phyloP scores from a whole-genome alignment of 2,113 vertebrate genomes.

The Noctilio leporinus region DNA sequence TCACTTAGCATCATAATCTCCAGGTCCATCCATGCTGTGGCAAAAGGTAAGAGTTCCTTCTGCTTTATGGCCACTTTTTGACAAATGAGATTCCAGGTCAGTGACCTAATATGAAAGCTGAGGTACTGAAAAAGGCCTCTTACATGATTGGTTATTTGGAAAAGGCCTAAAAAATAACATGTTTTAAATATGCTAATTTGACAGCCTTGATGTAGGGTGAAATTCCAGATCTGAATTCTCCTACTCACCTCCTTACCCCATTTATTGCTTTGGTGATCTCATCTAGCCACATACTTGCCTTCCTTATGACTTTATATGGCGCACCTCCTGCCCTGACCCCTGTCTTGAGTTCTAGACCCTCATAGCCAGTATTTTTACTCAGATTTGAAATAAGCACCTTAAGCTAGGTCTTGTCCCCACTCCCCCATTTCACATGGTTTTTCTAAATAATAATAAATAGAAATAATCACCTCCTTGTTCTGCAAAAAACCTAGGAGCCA shows the following conservation, averaged over 20 bases:
- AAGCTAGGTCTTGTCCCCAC: not conserved
- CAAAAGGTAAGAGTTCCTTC: no score
- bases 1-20: no score
- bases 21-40: no score
- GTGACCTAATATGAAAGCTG: not conserved
- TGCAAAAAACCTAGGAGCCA: not conserved
- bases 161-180: not conserved
- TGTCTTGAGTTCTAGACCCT: not conserved
- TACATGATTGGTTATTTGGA: not conserved
- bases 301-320: not conserved
- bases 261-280: not conserved
- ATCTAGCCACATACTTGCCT: not conserved
- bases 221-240: not conserved
- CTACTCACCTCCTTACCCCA: not conserved
- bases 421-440: not conserved
- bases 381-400: not conserved
- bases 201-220: not conserved
- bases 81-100: not conserved
- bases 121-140: not conserved
- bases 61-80: not conserved
- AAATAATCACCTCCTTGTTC: not conserved
- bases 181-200: not conserved
- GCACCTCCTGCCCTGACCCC: not conserved
- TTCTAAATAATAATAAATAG: not conserved
- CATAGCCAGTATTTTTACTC: not conserved